Base-by-base conservation (phyloP, 2,888 invertebrate species). In the Escarpia spicata region DNA sequence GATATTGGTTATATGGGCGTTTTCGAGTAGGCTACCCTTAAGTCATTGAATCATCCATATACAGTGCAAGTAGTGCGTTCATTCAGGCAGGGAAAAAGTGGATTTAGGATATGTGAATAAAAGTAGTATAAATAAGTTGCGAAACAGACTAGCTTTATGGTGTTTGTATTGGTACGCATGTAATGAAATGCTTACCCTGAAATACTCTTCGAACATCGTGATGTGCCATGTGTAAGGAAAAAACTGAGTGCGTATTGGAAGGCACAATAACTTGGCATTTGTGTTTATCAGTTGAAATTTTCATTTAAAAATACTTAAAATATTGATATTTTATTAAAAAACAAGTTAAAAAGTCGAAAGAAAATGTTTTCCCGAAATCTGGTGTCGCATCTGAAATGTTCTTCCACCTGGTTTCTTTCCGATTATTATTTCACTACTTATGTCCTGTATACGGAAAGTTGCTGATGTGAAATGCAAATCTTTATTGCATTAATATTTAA, bases 101-200 rank as follows among this genome's bases (percentile, higher is more conserved):
- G 75, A n/a, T 26, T 75, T 75, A 75, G 75, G 75, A 75, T 26
- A 75, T 75, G 75, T 75, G 26, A 75, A 75, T 75, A 75, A 75
- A 75, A 75, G 26, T 75, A 26, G n/a, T n/a, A 75, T 75, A 75
- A 75, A 75, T 75, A 75, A 75, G 75, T 75, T 75, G 75, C 75
- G 2, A 75, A 75, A 19, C 75, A 75, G 6, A 75, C 6, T 75
- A 75, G 75, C 26, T 75, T 26, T 75, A 4, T 75, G 75, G 6
- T 75, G 75, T 75, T 75, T 75, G 75, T 26, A n/a, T n/a, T 75
- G 75, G 75, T 75, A 75, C 26, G 4, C 75, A 75, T 75, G 75
- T 75, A n/a, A 26, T 75, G 75, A 26, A 75, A 75, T 75, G 75
- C 26, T 75, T 26, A 75, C 75, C n/a, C n/a, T n/a, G 75, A 75